A percentile compares a stretch with the other conserved stretches of the same genome.
These are phyloP conservation scores for Agapetus fuscipes DNA, from an alignment of 2,888 invertebrate genomes.

Conservation along the genomic window DNA sequence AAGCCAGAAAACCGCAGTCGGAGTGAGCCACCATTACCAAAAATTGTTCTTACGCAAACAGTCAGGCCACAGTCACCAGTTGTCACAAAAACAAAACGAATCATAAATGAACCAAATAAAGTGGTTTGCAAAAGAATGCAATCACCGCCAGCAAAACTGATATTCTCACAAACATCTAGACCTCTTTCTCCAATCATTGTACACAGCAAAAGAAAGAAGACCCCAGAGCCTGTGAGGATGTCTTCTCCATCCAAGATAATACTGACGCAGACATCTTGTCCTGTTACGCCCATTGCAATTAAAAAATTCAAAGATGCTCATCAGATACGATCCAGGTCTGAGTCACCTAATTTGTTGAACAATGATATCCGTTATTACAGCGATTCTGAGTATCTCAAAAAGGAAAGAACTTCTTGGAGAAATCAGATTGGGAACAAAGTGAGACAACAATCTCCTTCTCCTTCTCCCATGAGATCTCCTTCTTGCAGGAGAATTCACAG, in stretches of 20 bases:
- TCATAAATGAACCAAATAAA: conserved; percentile 15
- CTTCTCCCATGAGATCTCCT: conserved; percentile 53
- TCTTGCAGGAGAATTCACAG: conserved; percentile 55
- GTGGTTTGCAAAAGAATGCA: conserved; percentile 23
- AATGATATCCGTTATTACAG: conserved; percentile 8
- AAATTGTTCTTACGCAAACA: conserved; percentile 44
- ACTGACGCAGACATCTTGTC: conserved; percentile 32
- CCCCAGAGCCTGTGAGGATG: conserved; percentile 22
- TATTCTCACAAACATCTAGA: conserved; percentile 33
- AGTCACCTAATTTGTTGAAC: conserved; percentile 14
- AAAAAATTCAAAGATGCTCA: conserved; percentile 23
- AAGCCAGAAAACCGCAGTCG: conserved; percentile 43
- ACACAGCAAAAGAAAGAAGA: conserved; percentile 24
- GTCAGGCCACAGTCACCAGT: conserved; percentile 37
- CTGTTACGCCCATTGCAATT: conserved; percentile 31
- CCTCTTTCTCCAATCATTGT: conserved; percentile 34
- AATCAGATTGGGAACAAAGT: conserved; percentile 1
- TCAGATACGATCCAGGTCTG: conserved; percentile 20
- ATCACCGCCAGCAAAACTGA: conserved; percentile 31
- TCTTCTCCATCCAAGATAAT: conserved; percentile 31
- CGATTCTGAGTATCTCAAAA: conserved; percentile 15
- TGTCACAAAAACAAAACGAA: conserved; percentile 4
- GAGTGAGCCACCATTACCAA: conserved; percentile 53
- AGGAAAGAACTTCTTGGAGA: neutral
- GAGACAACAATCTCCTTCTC: conserved; percentile 38